Evolutionary conservation across 2,797 vertebrate genomes (phyloP).

Genomic region (Alexandromys oeconomus): DNA sequence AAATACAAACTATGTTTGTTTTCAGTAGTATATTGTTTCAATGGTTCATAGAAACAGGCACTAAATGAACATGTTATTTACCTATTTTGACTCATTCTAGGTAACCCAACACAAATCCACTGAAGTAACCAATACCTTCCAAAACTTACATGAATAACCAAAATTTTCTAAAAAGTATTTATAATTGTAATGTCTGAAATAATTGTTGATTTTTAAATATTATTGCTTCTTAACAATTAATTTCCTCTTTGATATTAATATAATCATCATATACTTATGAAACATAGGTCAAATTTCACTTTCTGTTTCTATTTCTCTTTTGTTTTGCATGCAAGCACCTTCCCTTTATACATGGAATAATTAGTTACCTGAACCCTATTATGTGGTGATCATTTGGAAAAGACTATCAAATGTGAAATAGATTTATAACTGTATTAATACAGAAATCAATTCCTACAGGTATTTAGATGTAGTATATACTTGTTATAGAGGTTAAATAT

Average conservation of each 20-base stretch:
- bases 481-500: neutral
- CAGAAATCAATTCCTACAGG: neutral
- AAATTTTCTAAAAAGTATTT: neutral
- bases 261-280: neutral
- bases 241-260: constrained; percentile 18
- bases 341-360: neutral
- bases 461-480: neutral
- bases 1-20: neutral
- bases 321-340: neutral
- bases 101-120: neutral
- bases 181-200: neutral
- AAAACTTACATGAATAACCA: neutral
- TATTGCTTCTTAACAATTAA: neutral
- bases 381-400: neutral
- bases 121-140: neutral
- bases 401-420: neutral
- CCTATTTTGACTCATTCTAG: neutral
- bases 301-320: neutral
- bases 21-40: neutral
- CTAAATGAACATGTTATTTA: neutral
- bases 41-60: neutral
- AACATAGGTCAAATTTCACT: neutral
- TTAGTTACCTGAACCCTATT: neutral
- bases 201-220: neutral
- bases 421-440: neutral